A percentile compares a stretch with the other conserved stretches of the same genome.
Conservation (phyloP, 35 echinoderm and acorn worm species). For the Diadema setosum region DNA sequence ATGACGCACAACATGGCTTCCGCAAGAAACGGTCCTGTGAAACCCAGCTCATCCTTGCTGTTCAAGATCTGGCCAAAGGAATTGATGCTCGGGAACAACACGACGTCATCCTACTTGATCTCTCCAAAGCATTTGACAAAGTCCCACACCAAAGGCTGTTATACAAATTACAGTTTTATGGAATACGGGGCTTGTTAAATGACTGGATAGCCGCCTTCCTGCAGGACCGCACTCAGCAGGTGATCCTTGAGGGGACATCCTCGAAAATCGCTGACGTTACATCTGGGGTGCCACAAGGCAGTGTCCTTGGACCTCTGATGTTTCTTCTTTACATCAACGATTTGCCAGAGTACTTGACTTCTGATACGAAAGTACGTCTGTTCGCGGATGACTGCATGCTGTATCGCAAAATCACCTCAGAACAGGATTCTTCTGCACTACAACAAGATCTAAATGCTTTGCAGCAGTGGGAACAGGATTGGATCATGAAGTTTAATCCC, state of each 20-base stretch:
- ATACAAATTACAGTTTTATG: too few species aligned
- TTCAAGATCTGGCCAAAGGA: constrained; percentile 21
- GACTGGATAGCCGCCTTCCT: too few species aligned
- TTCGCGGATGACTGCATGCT: neutral
- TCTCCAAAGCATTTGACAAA: neutral
- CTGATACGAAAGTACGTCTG: neutral
- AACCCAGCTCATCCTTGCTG: constrained; percentile 11
- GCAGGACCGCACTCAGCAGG: too few species aligned
- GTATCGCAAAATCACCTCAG: neutral
- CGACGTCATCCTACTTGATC: constrained; percentile 7
- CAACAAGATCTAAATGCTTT: neutral
- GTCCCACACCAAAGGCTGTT: neutral
- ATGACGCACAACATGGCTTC: constrained; percentile 28
- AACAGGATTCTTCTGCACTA: neutral
- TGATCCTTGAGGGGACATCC: too few species aligned
- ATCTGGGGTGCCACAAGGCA: constrained; percentile 18
- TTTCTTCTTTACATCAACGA: constrained; percentile 38
- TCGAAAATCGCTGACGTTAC: too few species aligned
- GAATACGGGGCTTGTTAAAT: too few species aligned
- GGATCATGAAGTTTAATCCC: neutral
- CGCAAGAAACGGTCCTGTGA: constrained; percentile 1
- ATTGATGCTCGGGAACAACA: neutral
- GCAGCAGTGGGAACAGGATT: too few species aligned
- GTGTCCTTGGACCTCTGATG: neutral
- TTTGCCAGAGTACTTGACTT: too few species aligned